phyloP scores from a whole-genome alignment of 1,140 invertebrate species.

The Chironomus tepperi region DNA sequence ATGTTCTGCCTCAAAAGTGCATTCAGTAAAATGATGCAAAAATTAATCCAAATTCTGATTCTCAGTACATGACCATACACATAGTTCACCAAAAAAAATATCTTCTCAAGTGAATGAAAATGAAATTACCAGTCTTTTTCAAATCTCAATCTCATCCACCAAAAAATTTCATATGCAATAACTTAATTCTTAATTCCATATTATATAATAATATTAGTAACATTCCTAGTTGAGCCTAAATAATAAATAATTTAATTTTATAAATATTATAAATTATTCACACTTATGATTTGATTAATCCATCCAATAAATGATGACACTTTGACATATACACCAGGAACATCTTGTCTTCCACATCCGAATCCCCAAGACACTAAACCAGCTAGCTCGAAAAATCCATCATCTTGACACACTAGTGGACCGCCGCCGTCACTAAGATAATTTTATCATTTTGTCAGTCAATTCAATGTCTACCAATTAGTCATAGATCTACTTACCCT shows the following conservation, averaged over 20 bases:
- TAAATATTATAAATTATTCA: constrained; percentile 70
- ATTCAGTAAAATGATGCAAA: too few relatives aligned
- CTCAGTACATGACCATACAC: too few relatives aligned
- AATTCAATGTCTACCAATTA: too few relatives aligned
- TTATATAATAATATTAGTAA: not conserved
- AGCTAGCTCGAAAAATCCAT: constrained; percentile 84
- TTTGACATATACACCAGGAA: constrained; percentile 89
- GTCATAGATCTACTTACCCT: constrained; percentile 49
- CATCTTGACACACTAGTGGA: constrained; percentile 82
- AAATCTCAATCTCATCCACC: too few relatives aligned
- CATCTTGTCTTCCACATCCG: constrained; percentile 78
- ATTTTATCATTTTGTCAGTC: not conserved
- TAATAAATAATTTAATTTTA: not conserved
- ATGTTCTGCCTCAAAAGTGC: too few relatives aligned
- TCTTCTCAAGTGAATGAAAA: too few relatives aligned
- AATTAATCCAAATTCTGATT: too few relatives aligned
- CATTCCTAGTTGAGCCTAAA: not conserved
- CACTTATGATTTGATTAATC: constrained; percentile 95
- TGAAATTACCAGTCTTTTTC: too few relatives aligned
- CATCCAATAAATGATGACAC: constrained; percentile 90
- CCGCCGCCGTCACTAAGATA: constrained; percentile 78
- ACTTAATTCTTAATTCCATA: too few relatives aligned
- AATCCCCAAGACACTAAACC: constrained; percentile 87
- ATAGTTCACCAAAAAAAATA: too few relatives aligned
- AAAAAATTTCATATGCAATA: too few relatives aligned